Percentiles rank a stretch among this genome's conserved stretches.
Conservation (phyloP, 2,797 vertebrate species). For the Heterohyrax brucei region DNA sequence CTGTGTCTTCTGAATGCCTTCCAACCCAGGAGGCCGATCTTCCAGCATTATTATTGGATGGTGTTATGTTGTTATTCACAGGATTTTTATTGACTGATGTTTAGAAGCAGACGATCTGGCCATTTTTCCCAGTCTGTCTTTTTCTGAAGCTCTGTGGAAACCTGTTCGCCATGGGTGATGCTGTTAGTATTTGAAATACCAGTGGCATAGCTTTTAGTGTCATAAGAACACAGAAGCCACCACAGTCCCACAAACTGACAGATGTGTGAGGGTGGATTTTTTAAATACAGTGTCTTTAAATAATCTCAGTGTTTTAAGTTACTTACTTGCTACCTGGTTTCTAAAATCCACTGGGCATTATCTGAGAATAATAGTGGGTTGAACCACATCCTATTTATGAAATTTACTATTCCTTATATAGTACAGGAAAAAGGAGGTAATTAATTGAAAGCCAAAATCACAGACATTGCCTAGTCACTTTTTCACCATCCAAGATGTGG, state of each 20-base stretch:
- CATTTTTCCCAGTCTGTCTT: background rate
- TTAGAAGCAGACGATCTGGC: background rate
- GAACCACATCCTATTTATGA: constrained; percentile 67
- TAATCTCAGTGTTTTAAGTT: constrained; percentile 57
- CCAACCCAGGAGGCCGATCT: background rate
- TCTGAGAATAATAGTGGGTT: constrained; percentile 64
- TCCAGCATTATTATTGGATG: background rate
- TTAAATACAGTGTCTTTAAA: background rate
- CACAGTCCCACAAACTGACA: background rate
- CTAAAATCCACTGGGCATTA: constrained; percentile 67
- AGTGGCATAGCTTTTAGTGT: background rate
- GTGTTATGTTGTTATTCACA: background rate
- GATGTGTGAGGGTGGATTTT: background rate
- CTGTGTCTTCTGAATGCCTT: background rate
- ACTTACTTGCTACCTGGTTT: constrained; percentile 71
- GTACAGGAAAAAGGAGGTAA: constrained; percentile 53
- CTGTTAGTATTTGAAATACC: background rate
- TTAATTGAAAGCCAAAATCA: constrained; percentile 67
- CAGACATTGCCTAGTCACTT: constrained; percentile 29
- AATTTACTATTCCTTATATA: constrained; percentile 71
- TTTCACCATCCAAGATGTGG: constrained; percentile 65
- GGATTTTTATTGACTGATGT: background rate
- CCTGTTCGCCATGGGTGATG: background rate
- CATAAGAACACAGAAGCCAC: background rate
- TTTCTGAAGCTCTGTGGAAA: background rate